Base-by-base conservation (phyloP, 2,888 invertebrate species). In the Frankliniella intonsa region DNA sequence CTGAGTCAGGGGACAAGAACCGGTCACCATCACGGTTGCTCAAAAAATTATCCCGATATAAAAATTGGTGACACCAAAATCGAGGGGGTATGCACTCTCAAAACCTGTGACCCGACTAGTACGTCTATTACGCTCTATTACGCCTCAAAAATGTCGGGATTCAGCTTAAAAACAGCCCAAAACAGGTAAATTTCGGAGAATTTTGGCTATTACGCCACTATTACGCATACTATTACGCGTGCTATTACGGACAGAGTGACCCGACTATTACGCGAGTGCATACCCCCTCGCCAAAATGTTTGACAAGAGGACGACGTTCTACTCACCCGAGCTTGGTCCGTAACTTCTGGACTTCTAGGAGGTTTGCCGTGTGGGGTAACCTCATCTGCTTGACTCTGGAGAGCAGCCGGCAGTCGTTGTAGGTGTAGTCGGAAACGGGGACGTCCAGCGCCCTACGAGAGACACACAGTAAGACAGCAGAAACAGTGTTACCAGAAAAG, bases 351-450 rank as follows among this genome's bases (percentile, higher is more conserved):
- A 95, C 93, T 87, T 96, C 95, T 19, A 97, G 92, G 80, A 94
- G 90, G 38, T 91, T 91, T 5, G 93, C 90, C 0, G 94, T 93
- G 84, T 92, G 91, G 0, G 96, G 95, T 51, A 97, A 90, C 85
- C 95, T 93, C 86, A 96, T 91, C 85, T 94, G 93, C 87, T 94
- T 94, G n/a, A 96, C 96, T 85, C 93, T 92, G 82, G 92, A 92
- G 89, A 97, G 94, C 83, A 97, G 90, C 80, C 94, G 92, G 85
- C 97, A 97, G 88, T 97, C 97, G 87, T 97, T 96, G 87, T 95
- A 97, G 0, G 97, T 95, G 88, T 96, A 97, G 88, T 98, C 97
- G 80, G 96, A 91, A 0, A 95, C 93, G 7, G 97, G 97, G 76
- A 80, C 80, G 27, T 80, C 49, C 49, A 38, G 27, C n/a, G 27